Evolutionary conservation across 2,113 vertebrate species (phyloP).

Genomic region (Oenanthe oenanthe): DNA sequence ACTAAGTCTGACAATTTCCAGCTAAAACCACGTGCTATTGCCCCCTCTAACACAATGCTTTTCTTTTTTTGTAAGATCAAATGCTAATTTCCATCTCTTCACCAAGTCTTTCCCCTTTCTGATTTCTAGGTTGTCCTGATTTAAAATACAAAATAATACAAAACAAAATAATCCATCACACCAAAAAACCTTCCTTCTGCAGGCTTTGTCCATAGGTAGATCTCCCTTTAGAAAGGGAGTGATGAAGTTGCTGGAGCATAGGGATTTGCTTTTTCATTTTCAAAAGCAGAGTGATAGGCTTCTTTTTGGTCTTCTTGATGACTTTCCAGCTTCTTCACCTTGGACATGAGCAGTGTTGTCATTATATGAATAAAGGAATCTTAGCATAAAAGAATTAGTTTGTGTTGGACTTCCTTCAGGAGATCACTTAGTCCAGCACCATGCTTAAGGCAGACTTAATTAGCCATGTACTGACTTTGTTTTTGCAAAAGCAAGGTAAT

Average conservation of each 20-base stretch:
- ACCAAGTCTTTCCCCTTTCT: neutral
- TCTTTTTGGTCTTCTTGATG: neutral
- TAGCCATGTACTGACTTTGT: neutral
- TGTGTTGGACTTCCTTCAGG: neutral
- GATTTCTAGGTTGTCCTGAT: neutral
- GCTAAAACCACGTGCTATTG: accelerated
- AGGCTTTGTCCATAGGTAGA: neutral
- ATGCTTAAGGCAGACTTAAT: neutral
- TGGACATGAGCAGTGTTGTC: neutral
- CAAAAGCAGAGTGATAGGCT: neutral
- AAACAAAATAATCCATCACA: neutral
- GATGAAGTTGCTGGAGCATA: neutral
- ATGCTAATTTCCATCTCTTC: neutral
- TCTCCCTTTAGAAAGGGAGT: neutral
- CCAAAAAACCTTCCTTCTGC: neutral
- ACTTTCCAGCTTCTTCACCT: neutral
- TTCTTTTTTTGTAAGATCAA: neutral
- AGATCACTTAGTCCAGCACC: neutral
- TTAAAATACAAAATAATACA: neutral
- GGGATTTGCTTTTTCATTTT: neutral
- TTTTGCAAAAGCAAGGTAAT: neutral
- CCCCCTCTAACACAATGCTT: accelerated
- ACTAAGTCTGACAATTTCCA: neutral
- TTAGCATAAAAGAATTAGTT: neutral
- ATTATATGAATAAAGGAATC: neutral